Conservation (phyloP, 30 jellyfish, hydroid and myxozoan species). For the Hydra vulgaris region DNA sequence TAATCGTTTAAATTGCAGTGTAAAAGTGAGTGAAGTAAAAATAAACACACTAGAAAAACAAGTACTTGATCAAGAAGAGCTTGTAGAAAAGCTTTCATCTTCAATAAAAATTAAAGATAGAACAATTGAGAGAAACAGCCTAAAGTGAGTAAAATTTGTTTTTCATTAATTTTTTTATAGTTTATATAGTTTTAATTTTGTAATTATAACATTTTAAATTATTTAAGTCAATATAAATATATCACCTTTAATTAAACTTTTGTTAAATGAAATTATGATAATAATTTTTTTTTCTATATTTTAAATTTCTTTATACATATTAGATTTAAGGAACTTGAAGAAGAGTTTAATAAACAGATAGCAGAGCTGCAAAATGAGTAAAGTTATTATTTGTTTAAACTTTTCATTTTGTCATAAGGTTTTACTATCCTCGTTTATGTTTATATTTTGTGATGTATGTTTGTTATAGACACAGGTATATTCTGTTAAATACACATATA, state of each 20-base stretch:
- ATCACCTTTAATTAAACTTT: background rate
- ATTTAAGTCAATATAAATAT: no score
- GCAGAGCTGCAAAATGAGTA: background rate
- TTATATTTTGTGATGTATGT: no score
- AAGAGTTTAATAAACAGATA: background rate
- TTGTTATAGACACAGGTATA: no score
- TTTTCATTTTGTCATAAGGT: no score
- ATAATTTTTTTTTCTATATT: no score
- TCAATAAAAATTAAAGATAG: conserved; percentile 21
- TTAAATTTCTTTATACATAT: background rate
- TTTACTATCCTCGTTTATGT: no score
- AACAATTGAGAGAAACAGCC: conserved; percentile 5
- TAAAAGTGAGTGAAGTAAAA: conserved; percentile 73
- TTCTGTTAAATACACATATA: no score
- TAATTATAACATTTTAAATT: no score
- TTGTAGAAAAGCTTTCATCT: conserved; percentile 9
- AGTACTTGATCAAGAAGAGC: conserved; percentile 50
- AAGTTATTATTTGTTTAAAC: no score
- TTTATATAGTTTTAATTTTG: background rate
- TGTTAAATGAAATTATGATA: background rate
- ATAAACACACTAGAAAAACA: conserved; percentile 39
- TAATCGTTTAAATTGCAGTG: conserved; percentile 66
- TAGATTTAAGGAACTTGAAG: background rate
- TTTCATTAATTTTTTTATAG: background rate
- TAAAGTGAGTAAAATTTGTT: background rate